Conservation (phyloP, 2,113 vertebrate species). For the Dipodomys spectabilis region DNA sequence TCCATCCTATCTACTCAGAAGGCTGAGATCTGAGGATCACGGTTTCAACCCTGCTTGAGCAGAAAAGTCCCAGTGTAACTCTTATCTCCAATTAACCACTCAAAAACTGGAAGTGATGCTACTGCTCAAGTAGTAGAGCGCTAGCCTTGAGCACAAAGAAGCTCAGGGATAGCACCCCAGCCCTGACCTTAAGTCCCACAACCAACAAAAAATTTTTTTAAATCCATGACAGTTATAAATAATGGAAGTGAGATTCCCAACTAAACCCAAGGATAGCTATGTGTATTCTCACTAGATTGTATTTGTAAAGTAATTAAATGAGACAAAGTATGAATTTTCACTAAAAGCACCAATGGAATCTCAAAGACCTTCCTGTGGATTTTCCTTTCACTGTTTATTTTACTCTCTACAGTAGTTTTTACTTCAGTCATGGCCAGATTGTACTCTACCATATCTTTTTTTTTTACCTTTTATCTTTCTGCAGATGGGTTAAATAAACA, state of each 20-base stretch:
- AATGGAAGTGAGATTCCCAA: background rate
- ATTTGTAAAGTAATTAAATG: constrained; percentile 36
- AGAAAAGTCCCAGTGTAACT: too few relatives aligned
- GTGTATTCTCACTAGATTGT: constrained; percentile 18
- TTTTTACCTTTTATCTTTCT: constrained; percentile 17
- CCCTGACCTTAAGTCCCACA: too few relatives aligned
- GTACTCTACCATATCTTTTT: background rate
- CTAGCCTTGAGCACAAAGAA: too few relatives aligned
- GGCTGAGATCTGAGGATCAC: too few relatives aligned
- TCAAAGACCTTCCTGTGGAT: background rate
- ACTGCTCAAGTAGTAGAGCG: too few relatives aligned
- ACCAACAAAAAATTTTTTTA: too few relatives aligned
- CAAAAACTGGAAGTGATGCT: too few relatives aligned
- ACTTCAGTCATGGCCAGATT: background rate
- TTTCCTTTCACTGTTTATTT: background rate
- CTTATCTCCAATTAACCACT: too few relatives aligned
- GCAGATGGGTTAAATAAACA: background rate
- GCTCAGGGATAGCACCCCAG: too few relatives aligned
- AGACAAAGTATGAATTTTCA: background rate
- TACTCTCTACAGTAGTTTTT: background rate
- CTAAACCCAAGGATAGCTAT: background rate
- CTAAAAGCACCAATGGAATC: background rate
- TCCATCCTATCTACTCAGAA: too few relatives aligned
- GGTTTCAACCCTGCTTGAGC: too few relatives aligned
- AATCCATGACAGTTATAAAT: background rate